A percentile compares a stretch with the other conserved stretches of the same genome.
Evolutionary conservation across 2,888 invertebrate species (phyloP).

Genomic region (Patella depressa): DNA sequence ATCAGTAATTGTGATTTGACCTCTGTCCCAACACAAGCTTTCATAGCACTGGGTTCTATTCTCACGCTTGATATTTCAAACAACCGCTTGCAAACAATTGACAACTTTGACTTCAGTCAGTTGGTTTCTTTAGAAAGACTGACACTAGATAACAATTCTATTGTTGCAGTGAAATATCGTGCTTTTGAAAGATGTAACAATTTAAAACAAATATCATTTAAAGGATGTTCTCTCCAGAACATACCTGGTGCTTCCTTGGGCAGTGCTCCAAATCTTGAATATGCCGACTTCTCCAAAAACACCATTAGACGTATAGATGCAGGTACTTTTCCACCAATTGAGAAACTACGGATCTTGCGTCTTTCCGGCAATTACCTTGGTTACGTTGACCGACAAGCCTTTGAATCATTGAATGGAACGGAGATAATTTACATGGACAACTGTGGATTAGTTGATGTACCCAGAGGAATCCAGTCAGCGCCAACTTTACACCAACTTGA

Average conservation of each 20-base stretch:
- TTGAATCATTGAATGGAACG: background rate
- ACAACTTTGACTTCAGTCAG: constrained; percentile 19
- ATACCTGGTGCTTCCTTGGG: constrained; percentile 19
- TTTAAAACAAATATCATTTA: constrained; percentile 9
- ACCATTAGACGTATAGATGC: constrained; percentile 14
- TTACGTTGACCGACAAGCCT: constrained; percentile 16
- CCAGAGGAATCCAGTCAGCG: constrained; percentile 22
- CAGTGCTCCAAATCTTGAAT: constrained; percentile 2
- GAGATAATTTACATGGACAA: constrained; percentile 21
- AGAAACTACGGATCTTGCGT: constrained; percentile 7
- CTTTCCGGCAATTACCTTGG: constrained; percentile 19
- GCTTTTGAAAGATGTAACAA: constrained; percentile 19
- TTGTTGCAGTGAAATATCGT: constrained; percentile 16
- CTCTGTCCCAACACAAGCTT: constrained; percentile 12
- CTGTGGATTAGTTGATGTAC: constrained; percentile 20
- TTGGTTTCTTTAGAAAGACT: constrained; percentile 9
- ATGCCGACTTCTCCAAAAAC: constrained; percentile 18
- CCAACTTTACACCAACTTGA: constrained; percentile 14
- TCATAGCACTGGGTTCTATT: constrained; percentile 2
- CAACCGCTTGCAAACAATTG: constrained; percentile 15
- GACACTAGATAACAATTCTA: constrained; percentile 14
- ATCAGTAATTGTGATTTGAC: constrained; percentile 16
- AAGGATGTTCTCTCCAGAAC: constrained; percentile 14
- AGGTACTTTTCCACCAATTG: constrained; percentile 13
- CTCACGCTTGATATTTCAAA: constrained; percentile 17